Conservation (phyloP, 2,797 vertebrate genomes). For the Rhabdophis nuchalis region DNA sequence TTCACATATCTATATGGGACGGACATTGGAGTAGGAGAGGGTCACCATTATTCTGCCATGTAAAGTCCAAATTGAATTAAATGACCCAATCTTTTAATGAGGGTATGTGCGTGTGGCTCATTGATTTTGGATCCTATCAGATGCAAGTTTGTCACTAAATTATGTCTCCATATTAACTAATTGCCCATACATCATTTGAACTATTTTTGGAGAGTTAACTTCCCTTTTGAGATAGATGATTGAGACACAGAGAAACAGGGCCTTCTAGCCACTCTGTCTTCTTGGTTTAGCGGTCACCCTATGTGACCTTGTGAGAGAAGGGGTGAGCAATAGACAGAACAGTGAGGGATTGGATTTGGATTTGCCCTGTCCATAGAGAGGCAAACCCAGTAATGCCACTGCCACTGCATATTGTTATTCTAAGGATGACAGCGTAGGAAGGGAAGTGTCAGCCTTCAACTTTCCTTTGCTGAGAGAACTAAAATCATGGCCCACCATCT, state of each 20-base stretch:
- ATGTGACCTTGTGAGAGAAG: background rate
- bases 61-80: background rate
- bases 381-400: background rate
- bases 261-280: background rate
- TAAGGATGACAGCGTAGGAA: background rate
- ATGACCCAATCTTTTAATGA: background rate
- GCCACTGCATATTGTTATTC: background rate
- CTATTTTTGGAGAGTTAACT: background rate
- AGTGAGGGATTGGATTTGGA: background rate
- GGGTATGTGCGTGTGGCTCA: background rate
- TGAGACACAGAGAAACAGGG: background rate
- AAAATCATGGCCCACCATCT: background rate
- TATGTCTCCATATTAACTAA: background rate
- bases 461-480: background rate
- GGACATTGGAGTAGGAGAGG: no score
- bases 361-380: background rate
- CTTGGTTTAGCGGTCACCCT: background rate
- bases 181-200: background rate
- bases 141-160: background rate
- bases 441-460: background rate
- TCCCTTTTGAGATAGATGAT: background rate
- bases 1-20: background rate
- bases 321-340: background rate
- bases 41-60: background rate
- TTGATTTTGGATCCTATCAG: background rate